Percentiles rank a stretch among this genome's conserved stretches.
phyloP scores from a whole-genome alignment of 2,113 vertebrate species.

The Lipophrys pholis region DNA sequence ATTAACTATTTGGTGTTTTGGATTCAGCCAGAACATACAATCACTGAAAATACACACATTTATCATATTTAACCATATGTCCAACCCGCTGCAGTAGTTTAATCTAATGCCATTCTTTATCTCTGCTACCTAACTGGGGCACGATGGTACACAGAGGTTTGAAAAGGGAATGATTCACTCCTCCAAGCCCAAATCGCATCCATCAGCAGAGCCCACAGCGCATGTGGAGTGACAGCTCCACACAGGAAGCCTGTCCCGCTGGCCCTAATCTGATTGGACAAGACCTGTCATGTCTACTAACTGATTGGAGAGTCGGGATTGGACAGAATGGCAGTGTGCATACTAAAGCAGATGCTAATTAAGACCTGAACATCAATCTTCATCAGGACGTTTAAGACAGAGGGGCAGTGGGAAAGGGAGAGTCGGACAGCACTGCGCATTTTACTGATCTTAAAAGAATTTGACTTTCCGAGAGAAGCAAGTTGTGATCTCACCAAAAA shows the following conservation, averaged over 20 bases:
- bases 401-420: not conserved
- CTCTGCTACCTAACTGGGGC: conserved; percentile 4
- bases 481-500: conserved; percentile 41
- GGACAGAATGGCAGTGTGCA: conserved; percentile 64
- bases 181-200: conserved; percentile 40
- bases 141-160: conserved; percentile 9
- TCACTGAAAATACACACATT: too few relatives aligned
- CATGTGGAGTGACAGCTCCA: conserved; percentile 67
- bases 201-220: conserved; percentile 39
- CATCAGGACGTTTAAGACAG: conserved; percentile 45
- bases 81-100: not conserved
- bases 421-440: not conserved
- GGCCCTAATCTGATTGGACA: conserved; percentile 80
- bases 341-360: conserved; percentile 80
- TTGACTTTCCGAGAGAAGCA: conserved; percentile 40
- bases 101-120: conserved; percentile 5
- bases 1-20: too few relatives aligned
- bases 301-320: conserved; percentile 68
- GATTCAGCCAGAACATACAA: too few relatives aligned
- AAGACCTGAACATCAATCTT: conserved; percentile 73
- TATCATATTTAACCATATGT: not conserved
- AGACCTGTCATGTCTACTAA: conserved; percentile 76
- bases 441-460: not conserved
- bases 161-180: conserved; percentile 25
- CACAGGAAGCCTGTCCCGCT: conserved; percentile 68